phyloP scores from a whole-genome alignment of 2,797 vertebrate species.

The Perodicticus potto region DNA sequence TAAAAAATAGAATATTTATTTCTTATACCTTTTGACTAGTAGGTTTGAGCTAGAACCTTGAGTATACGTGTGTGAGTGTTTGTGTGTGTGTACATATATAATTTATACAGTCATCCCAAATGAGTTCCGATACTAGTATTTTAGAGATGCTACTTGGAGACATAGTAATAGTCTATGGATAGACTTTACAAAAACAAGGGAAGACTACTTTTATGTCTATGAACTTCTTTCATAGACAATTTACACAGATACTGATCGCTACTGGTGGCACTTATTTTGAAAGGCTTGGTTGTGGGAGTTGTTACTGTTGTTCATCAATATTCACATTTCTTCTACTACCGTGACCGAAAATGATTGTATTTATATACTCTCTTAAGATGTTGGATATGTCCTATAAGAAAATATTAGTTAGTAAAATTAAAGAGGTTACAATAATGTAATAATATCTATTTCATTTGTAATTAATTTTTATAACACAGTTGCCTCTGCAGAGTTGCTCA shows the following conservation, averaged over 20 bases:
- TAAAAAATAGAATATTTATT: neutral
- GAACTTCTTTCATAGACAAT: neutral
- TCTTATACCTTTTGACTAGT: neutral
- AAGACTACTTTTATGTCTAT: neutral
- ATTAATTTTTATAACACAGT: neutral
- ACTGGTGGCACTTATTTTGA: neutral
- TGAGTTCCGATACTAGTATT: neutral
- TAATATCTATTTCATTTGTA: neutral
- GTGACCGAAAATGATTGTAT: neutral
- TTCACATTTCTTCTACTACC: neutral
- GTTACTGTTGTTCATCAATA: neutral
- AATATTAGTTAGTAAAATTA: neutral
- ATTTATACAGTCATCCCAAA: neutral
- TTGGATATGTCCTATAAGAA: neutral
- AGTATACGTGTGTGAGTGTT: neutral
- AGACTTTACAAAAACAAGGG: neutral
- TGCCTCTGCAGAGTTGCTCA: neutral
- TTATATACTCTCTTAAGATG: neutral
- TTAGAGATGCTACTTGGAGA: neutral
- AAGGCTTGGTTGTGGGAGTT: neutral
- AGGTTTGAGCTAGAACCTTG: neutral
- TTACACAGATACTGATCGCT: neutral
- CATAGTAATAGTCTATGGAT: neutral
- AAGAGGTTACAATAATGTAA: neutral
- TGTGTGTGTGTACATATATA: neutral